A percentile compares a stretch with the other conserved stretches of the same genome.
phyloP scores from a whole-genome alignment of 2,888 invertebrate species.

The Tiliacea citrago region DNA sequence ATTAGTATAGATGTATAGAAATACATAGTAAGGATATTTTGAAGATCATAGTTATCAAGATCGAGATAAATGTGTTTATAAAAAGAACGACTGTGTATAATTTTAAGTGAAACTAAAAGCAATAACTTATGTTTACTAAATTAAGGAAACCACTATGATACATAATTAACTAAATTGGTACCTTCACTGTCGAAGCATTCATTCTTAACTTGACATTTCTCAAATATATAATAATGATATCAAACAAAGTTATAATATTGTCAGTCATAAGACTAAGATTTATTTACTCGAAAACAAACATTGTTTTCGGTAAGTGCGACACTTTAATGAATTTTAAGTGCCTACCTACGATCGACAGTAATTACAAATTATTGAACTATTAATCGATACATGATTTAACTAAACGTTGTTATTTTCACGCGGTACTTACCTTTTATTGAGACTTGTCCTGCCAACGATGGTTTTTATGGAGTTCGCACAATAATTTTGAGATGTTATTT shows the following conservation, averaged over 20 bases:
- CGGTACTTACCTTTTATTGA: background rate
- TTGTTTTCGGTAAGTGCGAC: background rate
- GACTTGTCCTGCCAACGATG: constrained; percentile 16
- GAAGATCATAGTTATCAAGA: background rate
- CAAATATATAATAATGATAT: background rate
- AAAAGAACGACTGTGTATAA: background rate
- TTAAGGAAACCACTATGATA: background rate
- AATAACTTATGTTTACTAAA: background rate
- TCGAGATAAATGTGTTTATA: background rate
- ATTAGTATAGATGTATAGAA: background rate
- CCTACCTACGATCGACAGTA: too few relatives aligned
- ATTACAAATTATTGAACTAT: too few relatives aligned
- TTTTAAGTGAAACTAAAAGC: background rate
- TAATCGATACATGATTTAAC: background rate
- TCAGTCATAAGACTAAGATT: constrained; percentile 13
- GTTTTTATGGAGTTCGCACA: constrained; percentile 13
- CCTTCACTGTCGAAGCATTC: background rate
- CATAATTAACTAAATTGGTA: background rate
- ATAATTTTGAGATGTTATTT: background rate
- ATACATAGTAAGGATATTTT: background rate
- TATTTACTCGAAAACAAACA: constrained; percentile 2
- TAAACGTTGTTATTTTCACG: background rate
- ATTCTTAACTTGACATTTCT: background rate
- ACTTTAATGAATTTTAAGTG: background rate
- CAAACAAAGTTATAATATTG: background rate